Conservation (phyloP, 2,113 vertebrate species). For the Rattus norvegicus region GRCr8 NC_086026.1:74881001-74881500, state of each 20-base stretch:
- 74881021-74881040: not conserved
- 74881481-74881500: not conserved
- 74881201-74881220: not conserved
- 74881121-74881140: not conserved
- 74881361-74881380: not conserved
- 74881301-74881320: not conserved
- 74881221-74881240: not conserved
- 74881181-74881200: constrained; percentile 5
- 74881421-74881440: constrained; percentile 15
- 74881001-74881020: not conserved
- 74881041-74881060: not conserved
- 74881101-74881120: not conserved
- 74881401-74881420: not conserved
- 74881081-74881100: not conserved
- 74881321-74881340: not conserved
- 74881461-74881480: not conserved
- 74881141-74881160: not conserved
- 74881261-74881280: not conserved
- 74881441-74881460: not conserved
- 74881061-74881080: constrained; percentile 16
- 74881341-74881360: not conserved
- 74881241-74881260: not conserved
- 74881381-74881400: not conserved
- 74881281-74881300: not conserved
- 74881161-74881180: not conserved